Conservation (phyloP, 2,797 vertebrate genomes). For the Botia kubotai region DNA sequence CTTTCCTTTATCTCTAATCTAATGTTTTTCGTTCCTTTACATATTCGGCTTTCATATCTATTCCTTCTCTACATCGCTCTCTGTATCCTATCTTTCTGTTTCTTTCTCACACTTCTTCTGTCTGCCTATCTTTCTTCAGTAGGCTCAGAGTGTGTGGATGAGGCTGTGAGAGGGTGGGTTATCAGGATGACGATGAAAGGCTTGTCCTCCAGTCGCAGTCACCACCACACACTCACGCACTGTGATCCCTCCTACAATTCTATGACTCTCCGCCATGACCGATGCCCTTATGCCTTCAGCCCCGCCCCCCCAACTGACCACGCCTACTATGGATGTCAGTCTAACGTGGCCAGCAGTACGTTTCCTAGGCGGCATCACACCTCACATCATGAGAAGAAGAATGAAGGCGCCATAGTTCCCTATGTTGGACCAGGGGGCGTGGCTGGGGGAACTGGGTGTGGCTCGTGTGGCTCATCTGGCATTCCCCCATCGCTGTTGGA, state of each 20-base stretch:
- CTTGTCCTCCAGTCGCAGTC: constrained; percentile 90
- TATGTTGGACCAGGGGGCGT: constrained; percentile 66
- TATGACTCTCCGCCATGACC: constrained; percentile 83
- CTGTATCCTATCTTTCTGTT: constrained; percentile 7
- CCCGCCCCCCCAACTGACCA: constrained; percentile 83
- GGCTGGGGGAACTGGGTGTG: constrained; percentile 60
- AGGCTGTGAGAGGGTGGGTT: constrained; percentile 64
- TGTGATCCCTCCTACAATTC: constrained; percentile 89
- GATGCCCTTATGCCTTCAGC: constrained; percentile 88
- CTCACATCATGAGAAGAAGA: constrained; percentile 90
- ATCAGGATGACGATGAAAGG: constrained; percentile 87
- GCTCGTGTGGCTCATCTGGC: constrained; percentile 57
- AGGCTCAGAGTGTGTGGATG: constrained; percentile 74
- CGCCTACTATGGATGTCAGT: constrained; percentile 88
- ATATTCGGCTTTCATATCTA: not conserved
- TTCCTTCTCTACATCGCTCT: not conserved
- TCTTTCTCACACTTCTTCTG: not conserved
- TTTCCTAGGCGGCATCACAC: constrained; percentile 92
- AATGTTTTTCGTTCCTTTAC: not conserved
- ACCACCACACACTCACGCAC: constrained; percentile 83
- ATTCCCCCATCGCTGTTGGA: constrained; percentile 87
- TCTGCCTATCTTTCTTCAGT: constrained; percentile 31
- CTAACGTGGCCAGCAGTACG: constrained; percentile 91
- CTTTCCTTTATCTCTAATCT: not conserved
- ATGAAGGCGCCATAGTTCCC: constrained; percentile 86